Base-by-base conservation (phyloP, 2,797 vertebrate genomes). In the Sebastes nivosus region DNA sequence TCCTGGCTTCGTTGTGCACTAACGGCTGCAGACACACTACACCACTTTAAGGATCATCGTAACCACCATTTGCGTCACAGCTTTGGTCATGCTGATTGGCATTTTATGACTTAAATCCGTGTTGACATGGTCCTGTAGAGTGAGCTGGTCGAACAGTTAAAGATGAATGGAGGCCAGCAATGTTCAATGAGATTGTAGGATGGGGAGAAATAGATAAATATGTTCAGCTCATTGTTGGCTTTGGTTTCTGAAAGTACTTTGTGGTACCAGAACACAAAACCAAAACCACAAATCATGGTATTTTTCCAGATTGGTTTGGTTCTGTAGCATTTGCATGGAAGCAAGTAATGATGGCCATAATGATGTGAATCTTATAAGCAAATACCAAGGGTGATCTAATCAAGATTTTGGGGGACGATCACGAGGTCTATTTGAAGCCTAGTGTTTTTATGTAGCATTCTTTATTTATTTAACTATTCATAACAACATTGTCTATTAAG, bases 61-160 rank as follows among this genome's bases (percentile, higher is more conserved):
- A 25, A 83, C 83, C 68, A 1, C 75, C 11, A 27, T 70, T 46
- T 85, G 72, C 63, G 52, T 84, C 83, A 81, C 71, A 67, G 78
- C 76, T 73, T 67, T 38, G 38, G 9, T 60, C 16, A 20, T 29
- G 24, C 27, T 38, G n/a, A 75, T 27, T 50, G 32, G 16, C 27
- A 18, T 60, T 27, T 71, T 71, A 10, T 20, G 11, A 32, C 34
- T 7, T 12, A 13, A 4, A 50, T 34, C 27, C 52, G 25, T 59
- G 54, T 65, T 54, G 68, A 67, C 29, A 38, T 4, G 7, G 20
- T 18, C 22, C n/a, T 60, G 24, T 2, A 25, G 29, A 77, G 11
- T 38, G 55, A 71, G n/a, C 42, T 52, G 61, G 61, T 67, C 5
- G n/a, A 25, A 4, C 55, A 5, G n/a, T 55, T 22, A 11, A 60